Base-by-base conservation (phyloP, 2,113 vertebrate species). In the Antennarius striatus region DNA sequence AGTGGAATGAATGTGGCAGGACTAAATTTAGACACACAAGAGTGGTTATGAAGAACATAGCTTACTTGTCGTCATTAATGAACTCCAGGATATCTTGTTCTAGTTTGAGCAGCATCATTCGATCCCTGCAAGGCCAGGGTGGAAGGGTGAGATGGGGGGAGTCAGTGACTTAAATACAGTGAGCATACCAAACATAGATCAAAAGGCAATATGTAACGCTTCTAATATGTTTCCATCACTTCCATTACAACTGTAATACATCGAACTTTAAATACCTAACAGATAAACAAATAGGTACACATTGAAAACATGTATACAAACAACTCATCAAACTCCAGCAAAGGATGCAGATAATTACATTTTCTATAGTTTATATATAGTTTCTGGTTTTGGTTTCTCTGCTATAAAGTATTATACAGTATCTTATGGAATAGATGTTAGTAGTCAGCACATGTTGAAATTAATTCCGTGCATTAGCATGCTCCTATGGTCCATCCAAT, bases 11-110 rank as follows among this genome's bases (percentile, higher is more conserved):
- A 49, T 29, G 45, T 11, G 30, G 54, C 56, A 15, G 51, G 29
- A 47, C 53, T 86, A 79, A 68, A 76, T 82, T 65, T 56, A 70
- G 84, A 68, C 68, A 55, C 67, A 75, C 71, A 28, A n/a, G 53
- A 67, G 40, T 45, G 53, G 55, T 70, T 63, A 65, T 36, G 63
- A 73, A 81, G 63, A 86, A 71, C 13, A 10, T 60, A 49, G 90
- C 95, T 96, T 90, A 99, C 97, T 95, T 98, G 92, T 95, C 96
- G 79, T 99, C 97, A 85, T 93, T 97, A 85, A 99, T 99, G 88
- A 99, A 99, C 84, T 99, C 98, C 94, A 99, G 94, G 85, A 99
- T 99, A 94, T 99, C 98, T 92, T 98, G 98, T 95, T 99, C 98
- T 93, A 99, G 92, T 93, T 99, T 99, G 82, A 99, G 96, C 93